Evolutionary conservation across 2,888 invertebrate species (phyloP).

Genomic region (Quadroppia sp.): DNA sequence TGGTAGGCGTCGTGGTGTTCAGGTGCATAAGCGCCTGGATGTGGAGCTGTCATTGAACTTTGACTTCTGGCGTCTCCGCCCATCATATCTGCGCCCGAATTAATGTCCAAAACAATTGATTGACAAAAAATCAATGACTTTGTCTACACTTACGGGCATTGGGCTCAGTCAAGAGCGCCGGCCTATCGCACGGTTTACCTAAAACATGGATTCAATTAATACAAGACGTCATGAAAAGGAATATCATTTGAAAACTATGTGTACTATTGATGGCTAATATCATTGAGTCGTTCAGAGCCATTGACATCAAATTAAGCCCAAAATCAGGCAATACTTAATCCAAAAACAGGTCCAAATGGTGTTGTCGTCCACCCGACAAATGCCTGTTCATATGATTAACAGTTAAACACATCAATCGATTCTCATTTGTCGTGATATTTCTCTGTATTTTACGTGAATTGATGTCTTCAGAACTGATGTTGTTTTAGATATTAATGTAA

Average conservation of each 20-base stretch:
- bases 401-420: slow-evolving; percentile 16
- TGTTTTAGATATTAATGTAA: slow-evolving; percentile 26
- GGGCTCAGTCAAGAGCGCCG: slow-evolving; percentile 79
- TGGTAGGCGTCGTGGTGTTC: slow-evolving; percentile 31
- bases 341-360: neutral
- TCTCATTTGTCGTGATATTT: neutral
- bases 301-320: neutral
- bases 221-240: neutral
- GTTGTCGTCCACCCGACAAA: neutral
- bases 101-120: neutral
- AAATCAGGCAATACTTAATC: neutral
- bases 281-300: slow-evolving; percentile 18
- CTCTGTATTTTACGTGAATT: slow-evolving; percentile 22
- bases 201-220: neutral
- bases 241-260: neutral
- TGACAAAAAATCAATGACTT: too few species aligned
- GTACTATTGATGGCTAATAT: slow-evolving; percentile 10
- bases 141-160: slow-evolving; percentile 50
- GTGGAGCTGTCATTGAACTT: slow-evolving; percentile 20
- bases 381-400: slow-evolving; percentile 20
- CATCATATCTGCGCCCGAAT: slow-evolving; percentile 1
- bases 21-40: neutral
- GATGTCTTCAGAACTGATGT: slow-evolving; percentile 19
- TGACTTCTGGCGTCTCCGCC: slow-evolving; percentile 19
- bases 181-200: slow-evolving; percentile 50